Percentiles rank a stretch among this genome's conserved stretches.
Evolutionary conservation across 2,797 vertebrate genomes (phyloP).

Genomic region (Sternotherus odoratus): DNA sequence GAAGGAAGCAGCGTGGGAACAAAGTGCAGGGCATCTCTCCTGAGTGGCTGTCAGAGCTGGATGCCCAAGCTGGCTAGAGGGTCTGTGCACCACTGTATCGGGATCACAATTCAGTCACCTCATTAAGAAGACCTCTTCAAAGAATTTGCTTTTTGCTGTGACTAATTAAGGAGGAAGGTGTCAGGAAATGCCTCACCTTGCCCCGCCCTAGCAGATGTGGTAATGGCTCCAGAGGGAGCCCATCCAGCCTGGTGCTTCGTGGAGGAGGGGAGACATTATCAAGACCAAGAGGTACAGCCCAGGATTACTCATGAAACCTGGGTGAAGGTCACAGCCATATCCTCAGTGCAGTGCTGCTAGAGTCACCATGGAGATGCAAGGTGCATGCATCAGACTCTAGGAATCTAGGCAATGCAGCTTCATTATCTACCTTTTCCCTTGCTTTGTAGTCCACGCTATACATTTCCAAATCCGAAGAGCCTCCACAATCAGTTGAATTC

Average conservation of each 20-base stretch:
- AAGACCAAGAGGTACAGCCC: neutral
- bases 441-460: neutral
- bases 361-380: neutral
- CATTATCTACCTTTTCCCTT: neutral
- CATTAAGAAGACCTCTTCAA: neutral
- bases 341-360: neutral
- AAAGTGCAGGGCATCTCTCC: neutral
- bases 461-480: neutral
- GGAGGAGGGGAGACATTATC: neutral
- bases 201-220: neutral
- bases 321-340: neutral
- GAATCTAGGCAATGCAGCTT: neutral
- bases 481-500: neutral
- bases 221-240: neutral
- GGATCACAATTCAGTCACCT: neutral
- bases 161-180: neutral
- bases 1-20: neutral
- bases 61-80: neutral
- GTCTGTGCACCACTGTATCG: neutral
- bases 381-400: neutral
- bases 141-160: neutral
- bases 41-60: neutral
- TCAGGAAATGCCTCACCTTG: neutral
- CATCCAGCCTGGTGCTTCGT: neutral
- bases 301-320: neutral